Evolutionary conservation across 2,113 vertebrate species (phyloP).

Genomic region (Machaerirhynchus nigripectus): DNA sequence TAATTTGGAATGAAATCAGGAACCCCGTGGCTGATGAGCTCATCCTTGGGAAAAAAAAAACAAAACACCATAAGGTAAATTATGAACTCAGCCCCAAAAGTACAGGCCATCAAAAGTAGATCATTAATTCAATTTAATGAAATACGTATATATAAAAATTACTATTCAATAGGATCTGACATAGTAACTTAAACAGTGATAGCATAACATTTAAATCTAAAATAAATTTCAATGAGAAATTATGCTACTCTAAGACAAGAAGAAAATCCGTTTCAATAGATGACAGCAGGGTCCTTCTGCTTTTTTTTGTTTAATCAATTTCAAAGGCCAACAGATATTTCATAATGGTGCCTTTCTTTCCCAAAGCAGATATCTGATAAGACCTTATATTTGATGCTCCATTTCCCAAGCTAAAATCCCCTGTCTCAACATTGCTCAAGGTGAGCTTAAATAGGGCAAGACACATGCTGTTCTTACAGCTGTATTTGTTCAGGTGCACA

Average conservation of each 20-base stretch:
- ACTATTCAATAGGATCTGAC: background rate
- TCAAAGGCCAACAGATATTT: constrained; percentile 22
- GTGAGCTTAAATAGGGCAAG: constrained; percentile 46
- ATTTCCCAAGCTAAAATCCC: constrained; percentile 24
- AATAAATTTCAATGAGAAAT: background rate
- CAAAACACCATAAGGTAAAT: background rate
- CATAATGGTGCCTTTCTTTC: constrained; percentile 6
- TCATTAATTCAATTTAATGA: background rate
- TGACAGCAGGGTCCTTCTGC: background rate
- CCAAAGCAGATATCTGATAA: background rate
- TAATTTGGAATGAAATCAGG: constrained; percentile 7
- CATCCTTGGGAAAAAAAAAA: background rate
- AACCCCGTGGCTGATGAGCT: constrained; percentile 4
- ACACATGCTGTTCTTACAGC: constrained; percentile 24
- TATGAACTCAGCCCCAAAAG: background rate
- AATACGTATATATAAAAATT: background rate
- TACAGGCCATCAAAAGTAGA: background rate
- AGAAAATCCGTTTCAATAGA: background rate
- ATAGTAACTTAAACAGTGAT: background rate
- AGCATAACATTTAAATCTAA: background rate
- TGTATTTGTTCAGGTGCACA: constrained; percentile 28
- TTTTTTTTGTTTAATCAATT: background rate
- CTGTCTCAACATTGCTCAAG: constrained; percentile 49
- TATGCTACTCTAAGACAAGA: background rate
- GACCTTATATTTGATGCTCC: constrained; percentile 28